Conservation (phyloP, 2,113 vertebrate genomes). For the Cynoglossus semilaevis region DNA sequence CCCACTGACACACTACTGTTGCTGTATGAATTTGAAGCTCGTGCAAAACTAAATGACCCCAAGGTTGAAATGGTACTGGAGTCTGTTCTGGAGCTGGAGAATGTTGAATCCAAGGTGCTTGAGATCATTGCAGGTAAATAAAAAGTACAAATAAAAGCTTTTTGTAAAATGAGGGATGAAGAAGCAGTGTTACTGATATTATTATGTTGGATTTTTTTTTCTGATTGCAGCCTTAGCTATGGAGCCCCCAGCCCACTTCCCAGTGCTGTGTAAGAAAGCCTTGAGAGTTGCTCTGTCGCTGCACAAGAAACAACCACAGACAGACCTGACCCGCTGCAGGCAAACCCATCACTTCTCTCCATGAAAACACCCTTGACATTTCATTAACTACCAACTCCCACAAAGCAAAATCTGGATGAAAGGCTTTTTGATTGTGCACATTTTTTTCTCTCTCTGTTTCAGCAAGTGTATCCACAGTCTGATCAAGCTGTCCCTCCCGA, state of each 20-base stretch:
- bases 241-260: constrained; percentile 86
- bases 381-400: not conserved
- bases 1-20: constrained; percentile 83
- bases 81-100: constrained; percentile 81
- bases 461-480: constrained; percentile 87
- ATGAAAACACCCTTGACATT: constrained; percentile 7
- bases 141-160: not conserved
- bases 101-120: constrained; percentile 80
- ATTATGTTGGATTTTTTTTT: constrained; percentile 1
- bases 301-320: constrained; percentile 73
- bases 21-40: constrained; percentile 91
- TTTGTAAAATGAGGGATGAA: not conserved
- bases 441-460: constrained; percentile 41
- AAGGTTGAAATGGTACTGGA: constrained; percentile 80
- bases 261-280: constrained; percentile 83
- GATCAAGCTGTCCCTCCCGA: constrained; percentile 84
- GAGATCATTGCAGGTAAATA: constrained; percentile 86
- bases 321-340: constrained; percentile 82
- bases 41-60: constrained; percentile 86
- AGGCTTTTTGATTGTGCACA: constrained; percentile 3
- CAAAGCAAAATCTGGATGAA: not conserved
- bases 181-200: not conserved
- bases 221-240: constrained; percentile 81
- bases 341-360: constrained; percentile 36
- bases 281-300: constrained; percentile 81